A percentile compares a stretch with the other conserved stretches of the same genome.
Evolutionary conservation across 2,888 invertebrate genomes (phyloP).

Genomic region (Anticlea derivata): DNA sequence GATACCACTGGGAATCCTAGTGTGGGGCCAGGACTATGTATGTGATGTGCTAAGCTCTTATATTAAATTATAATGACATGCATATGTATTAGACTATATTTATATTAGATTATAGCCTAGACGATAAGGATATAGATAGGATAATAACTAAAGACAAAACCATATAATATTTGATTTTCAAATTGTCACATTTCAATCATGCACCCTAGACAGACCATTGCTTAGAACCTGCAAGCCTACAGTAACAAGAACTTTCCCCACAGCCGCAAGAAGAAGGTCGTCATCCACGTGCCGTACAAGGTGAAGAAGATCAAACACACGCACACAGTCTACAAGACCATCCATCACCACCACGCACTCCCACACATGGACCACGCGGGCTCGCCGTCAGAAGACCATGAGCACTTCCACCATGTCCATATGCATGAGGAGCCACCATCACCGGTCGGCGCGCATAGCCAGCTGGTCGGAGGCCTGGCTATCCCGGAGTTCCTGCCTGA

Average conservation of each 20-base stretch:
- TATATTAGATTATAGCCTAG: too few relatives aligned
- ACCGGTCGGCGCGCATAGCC: constrained; percentile 59
- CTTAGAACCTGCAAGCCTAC: too few relatives aligned
- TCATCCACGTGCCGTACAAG: constrained; percentile 87
- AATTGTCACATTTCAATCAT: too few relatives aligned
- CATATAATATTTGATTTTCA: too few relatives aligned
- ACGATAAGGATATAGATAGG: too few relatives aligned
- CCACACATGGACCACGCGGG: constrained; percentile 51
- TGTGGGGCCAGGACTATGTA: too few relatives aligned
- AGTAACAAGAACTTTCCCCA: not conserved
- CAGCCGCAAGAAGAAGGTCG: constrained; percentile 86
- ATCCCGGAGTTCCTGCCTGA: constrained; percentile 77
- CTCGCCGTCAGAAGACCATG: constrained; percentile 69
- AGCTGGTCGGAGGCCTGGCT: constrained; percentile 61
- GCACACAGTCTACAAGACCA: constrained; percentile 88
- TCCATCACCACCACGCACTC: constrained; percentile 82
- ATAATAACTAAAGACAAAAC: too few relatives aligned
- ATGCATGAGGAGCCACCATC: constrained; percentile 56
- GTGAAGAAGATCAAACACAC: constrained; percentile 88
- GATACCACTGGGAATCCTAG: too few relatives aligned
- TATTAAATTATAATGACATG: too few relatives aligned
- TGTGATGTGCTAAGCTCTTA: too few relatives aligned
- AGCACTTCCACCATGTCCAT: constrained; percentile 79
- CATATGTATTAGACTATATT: too few relatives aligned
- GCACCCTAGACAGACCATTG: too few relatives aligned